These are phyloP conservation scores for Thysanoteuthis rhombus DNA, from an alignment of 2,888 invertebrate species.

Conservation along the genomic window DNA sequence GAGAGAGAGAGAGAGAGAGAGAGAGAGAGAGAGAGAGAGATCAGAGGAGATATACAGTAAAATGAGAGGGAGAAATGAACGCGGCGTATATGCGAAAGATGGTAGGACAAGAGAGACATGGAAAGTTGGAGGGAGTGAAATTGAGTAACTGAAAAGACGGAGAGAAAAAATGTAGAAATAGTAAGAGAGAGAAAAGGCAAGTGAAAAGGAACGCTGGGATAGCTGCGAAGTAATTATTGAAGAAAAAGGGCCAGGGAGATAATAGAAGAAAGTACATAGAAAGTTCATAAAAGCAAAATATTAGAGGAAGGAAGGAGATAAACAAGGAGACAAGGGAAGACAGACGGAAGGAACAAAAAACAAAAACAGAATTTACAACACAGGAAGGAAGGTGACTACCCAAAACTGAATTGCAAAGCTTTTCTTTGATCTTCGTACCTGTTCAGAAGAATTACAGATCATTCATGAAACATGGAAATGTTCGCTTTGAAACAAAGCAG, in stretches of 20 bases:
- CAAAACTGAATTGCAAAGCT: not conserved
- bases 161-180: no score
- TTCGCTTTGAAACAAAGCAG: not conserved
- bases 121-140: no score
- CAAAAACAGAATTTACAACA: no score
- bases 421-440: not conserved
- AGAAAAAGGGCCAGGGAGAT: not conserved
- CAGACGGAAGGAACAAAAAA: not conserved
- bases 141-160: no score
- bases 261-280: not conserved
- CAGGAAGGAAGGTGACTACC: not conserved
- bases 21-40: not conserved
- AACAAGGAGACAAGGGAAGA: not conserved
- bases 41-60: not conserved
- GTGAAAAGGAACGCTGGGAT: no score
- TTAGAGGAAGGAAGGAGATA: not conserved
- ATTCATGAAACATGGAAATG: not conserved
- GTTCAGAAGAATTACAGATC: not conserved
- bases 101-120: no score
- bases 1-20: not conserved
- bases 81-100: not conserved
- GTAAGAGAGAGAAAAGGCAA: not conserved
- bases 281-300: not conserved
- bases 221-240: no score
- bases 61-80: not conserved